A percentile compares a stretch with the other conserved stretches of the same genome.
phyloP scores from a whole-genome alignment of 2,113 vertebrate genomes.

The Candoia aspera region DNA sequence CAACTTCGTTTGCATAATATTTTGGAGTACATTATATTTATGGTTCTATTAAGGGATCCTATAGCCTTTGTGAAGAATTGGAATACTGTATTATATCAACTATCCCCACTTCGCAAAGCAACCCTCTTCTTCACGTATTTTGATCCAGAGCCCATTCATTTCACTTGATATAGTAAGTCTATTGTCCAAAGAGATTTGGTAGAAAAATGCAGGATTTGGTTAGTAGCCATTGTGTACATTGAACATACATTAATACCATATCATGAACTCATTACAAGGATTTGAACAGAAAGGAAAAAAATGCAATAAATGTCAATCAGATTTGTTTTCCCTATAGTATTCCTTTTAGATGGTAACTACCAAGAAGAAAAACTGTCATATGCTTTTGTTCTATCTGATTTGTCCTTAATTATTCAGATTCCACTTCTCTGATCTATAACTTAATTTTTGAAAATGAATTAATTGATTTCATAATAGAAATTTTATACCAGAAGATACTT shows the following conservation, averaged over 20 bases:
- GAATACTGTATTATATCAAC: too few species aligned
- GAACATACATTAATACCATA: too few species aligned
- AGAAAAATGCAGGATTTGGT: not conserved
- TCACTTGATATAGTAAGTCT: not conserved
- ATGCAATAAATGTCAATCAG: too few species aligned
- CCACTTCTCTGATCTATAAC: not conserved
- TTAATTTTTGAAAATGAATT: not conserved
- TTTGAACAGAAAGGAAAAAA: too few species aligned
- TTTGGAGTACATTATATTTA: not conserved
- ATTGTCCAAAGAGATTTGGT: not conserved
- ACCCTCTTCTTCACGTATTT: not conserved
- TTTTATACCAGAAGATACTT: too few species aligned
- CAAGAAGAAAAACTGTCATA: not conserved
- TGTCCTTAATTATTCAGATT: not conserved
- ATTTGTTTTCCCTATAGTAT: not conserved
- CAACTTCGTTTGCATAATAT: not conserved
- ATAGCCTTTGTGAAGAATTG: not conserved
- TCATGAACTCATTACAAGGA: too few species aligned
- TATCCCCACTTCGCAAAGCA: not conserved
- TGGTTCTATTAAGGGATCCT: not conserved
- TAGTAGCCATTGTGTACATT: not conserved
- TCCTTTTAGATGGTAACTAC: not conserved
- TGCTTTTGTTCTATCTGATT: not conserved
- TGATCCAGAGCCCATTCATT: not conserved
- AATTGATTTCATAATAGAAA: not conserved